Evolutionary conservation across 2,113 vertebrate genomes (phyloP).

Genomic region (Columba livia): DNA sequence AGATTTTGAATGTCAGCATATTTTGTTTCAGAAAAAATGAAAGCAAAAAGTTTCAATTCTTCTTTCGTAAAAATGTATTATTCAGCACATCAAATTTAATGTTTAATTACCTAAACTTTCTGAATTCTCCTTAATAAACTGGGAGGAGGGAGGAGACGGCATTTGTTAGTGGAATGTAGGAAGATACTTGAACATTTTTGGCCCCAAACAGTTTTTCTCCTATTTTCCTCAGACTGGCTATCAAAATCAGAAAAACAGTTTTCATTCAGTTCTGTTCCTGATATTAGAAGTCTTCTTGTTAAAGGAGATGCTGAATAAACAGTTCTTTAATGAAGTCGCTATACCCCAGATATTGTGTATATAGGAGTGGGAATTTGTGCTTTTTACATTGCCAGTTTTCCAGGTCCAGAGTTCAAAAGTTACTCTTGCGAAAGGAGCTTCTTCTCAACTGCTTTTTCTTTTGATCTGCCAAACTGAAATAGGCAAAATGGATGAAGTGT

Average conservation of each 20-base stretch:
- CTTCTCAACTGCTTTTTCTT: not conserved
- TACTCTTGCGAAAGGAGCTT: not conserved
- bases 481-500: slow-evolving; percentile 66
- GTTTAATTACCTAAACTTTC: not conserved
- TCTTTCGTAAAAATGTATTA: not conserved
- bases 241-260: not conserved
- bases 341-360: not conserved
- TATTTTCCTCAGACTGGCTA: not conserved
- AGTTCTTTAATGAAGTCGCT: not conserved
- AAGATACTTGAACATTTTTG: not conserved
- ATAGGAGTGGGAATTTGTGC: not conserved
- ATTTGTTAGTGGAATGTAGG: not conserved
- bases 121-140: not conserved
- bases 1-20: not conserved
- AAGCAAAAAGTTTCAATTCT: not conserved
- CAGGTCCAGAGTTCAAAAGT: not conserved
- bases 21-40: not conserved
- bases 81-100: not conserved
- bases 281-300: not conserved
- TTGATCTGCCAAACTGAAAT: not conserved
- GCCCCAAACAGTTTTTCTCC: not conserved
- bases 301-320: not conserved
- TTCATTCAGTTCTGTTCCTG: not conserved
- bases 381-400: not conserved
- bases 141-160: not conserved